These are phyloP conservation scores for Diachasma alloeum DNA, from an alignment of 1,140 invertebrate species.

Conservation along the genomic window DNA sequence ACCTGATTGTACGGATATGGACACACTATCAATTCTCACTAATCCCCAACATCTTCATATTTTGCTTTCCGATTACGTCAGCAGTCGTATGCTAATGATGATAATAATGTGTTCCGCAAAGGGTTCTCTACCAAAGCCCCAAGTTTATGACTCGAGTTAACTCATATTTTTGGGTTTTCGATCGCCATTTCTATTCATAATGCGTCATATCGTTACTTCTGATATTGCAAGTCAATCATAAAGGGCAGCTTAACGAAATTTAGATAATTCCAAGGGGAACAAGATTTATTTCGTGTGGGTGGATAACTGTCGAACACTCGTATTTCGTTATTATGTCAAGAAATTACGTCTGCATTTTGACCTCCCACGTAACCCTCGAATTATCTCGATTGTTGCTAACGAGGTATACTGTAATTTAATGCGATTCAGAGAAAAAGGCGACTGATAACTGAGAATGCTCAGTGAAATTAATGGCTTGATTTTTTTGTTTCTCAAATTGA, in stretches of 20 bases:
- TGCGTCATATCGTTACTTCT: neutral
- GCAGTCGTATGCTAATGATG: too few relatives aligned
- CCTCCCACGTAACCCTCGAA: neutral
- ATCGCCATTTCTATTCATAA: too few relatives aligned
- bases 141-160: too few relatives aligned
- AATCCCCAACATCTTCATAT: too few relatives aligned
- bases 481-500: neutral
- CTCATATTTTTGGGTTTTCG: too few relatives aligned
- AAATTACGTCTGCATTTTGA: neutral
- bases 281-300: neutral
- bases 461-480: neutral
- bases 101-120: too few relatives aligned
- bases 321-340: neutral
- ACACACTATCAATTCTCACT: too few relatives aligned
- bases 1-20: too few relatives aligned
- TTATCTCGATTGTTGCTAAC: neutral
- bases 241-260: neutral
- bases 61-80: too few relatives aligned
- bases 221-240: neutral
- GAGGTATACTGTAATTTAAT: neutral
- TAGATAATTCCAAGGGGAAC: neutral
- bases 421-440: neutral
- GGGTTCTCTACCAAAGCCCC: too few relatives aligned
- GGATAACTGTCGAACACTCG: neutral
- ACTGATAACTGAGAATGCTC: neutral